Evolutionary conservation across 2,888 invertebrate genomes (phyloP).

Genomic region (Rhagonycha lutea): DNA sequence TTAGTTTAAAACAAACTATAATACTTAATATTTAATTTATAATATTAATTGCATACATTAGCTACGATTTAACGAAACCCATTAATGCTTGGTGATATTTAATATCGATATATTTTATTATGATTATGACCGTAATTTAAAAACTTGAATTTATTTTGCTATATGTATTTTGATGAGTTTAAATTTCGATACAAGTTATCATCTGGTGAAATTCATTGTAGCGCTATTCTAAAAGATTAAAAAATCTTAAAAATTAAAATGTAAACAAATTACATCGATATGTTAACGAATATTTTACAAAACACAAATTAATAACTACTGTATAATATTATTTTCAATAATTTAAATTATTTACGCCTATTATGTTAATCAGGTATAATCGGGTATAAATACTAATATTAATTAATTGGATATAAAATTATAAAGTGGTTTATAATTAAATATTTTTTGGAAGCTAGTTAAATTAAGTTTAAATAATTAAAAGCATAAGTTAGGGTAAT

Average conservation of each 20-base stretch:
- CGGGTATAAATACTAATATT: no score
- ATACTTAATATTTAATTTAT: background rate
- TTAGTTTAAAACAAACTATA: background rate
- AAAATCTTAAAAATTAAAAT: no score
- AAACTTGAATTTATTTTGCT: background rate
- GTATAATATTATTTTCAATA: no score
- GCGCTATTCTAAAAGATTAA: background rate
- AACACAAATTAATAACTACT: no score
- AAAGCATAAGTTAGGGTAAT: no score
- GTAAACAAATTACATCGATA: background rate
- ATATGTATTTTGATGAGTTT: background rate
- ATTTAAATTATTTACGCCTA: no score
- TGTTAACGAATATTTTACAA: no score
- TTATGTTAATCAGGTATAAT: no score
- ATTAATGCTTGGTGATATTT: background rate
- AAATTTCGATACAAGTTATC: background rate
- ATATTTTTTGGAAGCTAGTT: no score
- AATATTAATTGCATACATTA: conserved; percentile 1
- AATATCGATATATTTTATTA: background rate
- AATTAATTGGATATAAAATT: no score
- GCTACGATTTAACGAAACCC: conserved; percentile 5
- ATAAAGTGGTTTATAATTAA: no score
- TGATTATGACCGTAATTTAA: background rate
- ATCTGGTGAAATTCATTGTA: background rate
- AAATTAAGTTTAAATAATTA: no score